These are phyloP conservation scores for Channallabes apus DNA, from an alignment of 2,797 vertebrate species.

Conservation along the genomic window DNA sequence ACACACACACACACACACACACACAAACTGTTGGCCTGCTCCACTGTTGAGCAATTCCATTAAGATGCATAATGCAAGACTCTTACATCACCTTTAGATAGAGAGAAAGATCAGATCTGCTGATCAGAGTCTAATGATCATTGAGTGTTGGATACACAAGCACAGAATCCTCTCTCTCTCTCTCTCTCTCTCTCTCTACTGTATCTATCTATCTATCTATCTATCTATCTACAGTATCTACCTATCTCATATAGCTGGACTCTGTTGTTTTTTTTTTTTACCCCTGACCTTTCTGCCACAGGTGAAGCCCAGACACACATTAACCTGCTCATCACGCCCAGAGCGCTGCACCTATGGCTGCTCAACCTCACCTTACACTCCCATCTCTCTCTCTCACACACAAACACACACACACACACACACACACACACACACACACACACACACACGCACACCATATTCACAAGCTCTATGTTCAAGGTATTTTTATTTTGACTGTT, in stretches of 20 bases:
- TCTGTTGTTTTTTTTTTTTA: slow-evolving; percentile 35
- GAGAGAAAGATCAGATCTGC: slow-evolving; percentile 12
- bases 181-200: not conserved
- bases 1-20: slow-evolving; percentile 32
- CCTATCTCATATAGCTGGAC: slow-evolving; percentile 28
- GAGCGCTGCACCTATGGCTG: slow-evolving; percentile 47
- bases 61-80: slow-evolving; percentile 53
- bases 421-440: too few species aligned
- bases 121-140: slow-evolving; percentile 53
- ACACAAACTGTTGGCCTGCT: not conserved
- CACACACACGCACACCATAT: too few species aligned
- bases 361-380: slow-evolving; percentile 52
- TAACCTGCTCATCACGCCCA: slow-evolving; percentile 43
- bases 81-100: slow-evolving; percentile 34
- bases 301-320: slow-evolving; percentile 50
- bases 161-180: slow-evolving; percentile 33
- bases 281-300: slow-evolving; percentile 51
- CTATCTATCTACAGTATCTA: too few species aligned
- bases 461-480: not conserved
- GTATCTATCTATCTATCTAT: not conserved
- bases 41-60: slow-evolving; percentile 49
- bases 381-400: too few species aligned
- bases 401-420: not conserved
- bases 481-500: slow-evolving; percentile 32
- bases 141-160: slow-evolving; percentile 60